Percentiles rank a stretch among this genome's conserved stretches.
These are phyloP conservation scores for Dromococcyx pavoninus DNA, from an alignment of 2,797 vertebrate species.

Conservation along the genomic window DNA sequence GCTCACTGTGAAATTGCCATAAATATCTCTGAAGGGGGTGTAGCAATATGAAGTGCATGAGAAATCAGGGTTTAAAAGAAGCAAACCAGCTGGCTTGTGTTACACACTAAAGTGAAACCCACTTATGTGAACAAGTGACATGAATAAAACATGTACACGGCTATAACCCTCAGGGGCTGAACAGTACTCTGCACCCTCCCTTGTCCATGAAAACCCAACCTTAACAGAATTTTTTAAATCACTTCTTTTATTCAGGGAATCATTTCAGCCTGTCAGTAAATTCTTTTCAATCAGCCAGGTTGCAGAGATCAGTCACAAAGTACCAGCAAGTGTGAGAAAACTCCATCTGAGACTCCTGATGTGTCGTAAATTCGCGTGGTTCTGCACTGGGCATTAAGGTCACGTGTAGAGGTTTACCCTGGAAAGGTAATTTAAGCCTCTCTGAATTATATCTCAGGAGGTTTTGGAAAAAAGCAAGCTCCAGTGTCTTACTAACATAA, in stretches of 20 bases:
- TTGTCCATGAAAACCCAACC: neutral
- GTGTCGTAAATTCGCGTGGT: neutral
- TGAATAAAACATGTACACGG: constrained; percentile 71
- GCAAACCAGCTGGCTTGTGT: constrained; percentile 73
- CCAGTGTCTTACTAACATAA: neutral
- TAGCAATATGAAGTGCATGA: constrained; percentile 62
- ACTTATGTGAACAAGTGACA: constrained; percentile 57
- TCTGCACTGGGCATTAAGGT: neutral
- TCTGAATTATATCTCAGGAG: neutral
- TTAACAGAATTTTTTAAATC: neutral
- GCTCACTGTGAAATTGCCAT: constrained; percentile 67
- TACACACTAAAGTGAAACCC: constrained; percentile 67
- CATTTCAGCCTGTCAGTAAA: neutral
- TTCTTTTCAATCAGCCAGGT: neutral
- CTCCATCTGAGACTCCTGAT: neutral
- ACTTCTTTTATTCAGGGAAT: neutral
- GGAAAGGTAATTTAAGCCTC: neutral
- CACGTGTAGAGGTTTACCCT: neutral
- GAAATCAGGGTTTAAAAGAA: constrained; percentile 72
- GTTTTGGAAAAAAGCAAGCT: neutral
- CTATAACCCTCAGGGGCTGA: neutral
- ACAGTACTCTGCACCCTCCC: neutral
- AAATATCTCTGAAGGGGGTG: constrained; percentile 70
- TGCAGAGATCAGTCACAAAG: neutral
- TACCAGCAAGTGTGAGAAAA: neutral